Evolutionary conservation across 1,140 invertebrate genomes (phyloP), one percentile per base, ranked within the genome.

Genomic region (Brachionus rotundiformis): DNA sequence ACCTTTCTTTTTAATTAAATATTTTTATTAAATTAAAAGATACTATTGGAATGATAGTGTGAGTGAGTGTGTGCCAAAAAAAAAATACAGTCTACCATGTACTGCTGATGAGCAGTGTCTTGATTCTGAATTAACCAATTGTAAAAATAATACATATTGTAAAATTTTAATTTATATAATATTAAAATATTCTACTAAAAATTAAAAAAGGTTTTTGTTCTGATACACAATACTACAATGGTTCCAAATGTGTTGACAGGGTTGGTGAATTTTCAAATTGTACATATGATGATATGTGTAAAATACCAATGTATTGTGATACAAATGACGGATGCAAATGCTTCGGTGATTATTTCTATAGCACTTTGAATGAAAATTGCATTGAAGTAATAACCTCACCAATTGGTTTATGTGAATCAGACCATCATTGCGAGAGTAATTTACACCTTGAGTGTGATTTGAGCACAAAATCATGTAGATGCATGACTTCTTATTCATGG

Each of bases 211-310:
- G 63, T 19, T 19, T 68, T 8, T 36, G 63, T 68, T 8, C n/a
- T 1, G 63, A 68, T 19, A 39, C 63, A 68, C n/a, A 68, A 33
- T 68, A 68, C 19, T 68, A 33, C 19, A 33, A 68, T 68, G 29
- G 29, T 2, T n/a, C 8, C n/a, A 31, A 68, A 13, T 68, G 63
- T 39, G 31, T 68, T 7, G 63, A 31, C n/a, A 7, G 29, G n/a
- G 11, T 33, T 11, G 63, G 29, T 16, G 63, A 68, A 33, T n/a
- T 31, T n/a, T 2, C 36, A 6, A 16, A n/a, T 16, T 68, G 63
- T 68, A 68, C 27, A 0, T 68, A 33, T 33, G 63, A 68, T 68
- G 27, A 68, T 6, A 68, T 68, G 63, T 68, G 63, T 33, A 33
- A 16, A 19, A 68, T 33, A 3, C 63, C 63, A 3, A 68, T 68